A percentile compares a stretch with the other conserved stretches of the same genome.
phyloP scores from a whole-genome alignment of 2,113 vertebrate genomes.

The Corydoras maculifer region DNA sequence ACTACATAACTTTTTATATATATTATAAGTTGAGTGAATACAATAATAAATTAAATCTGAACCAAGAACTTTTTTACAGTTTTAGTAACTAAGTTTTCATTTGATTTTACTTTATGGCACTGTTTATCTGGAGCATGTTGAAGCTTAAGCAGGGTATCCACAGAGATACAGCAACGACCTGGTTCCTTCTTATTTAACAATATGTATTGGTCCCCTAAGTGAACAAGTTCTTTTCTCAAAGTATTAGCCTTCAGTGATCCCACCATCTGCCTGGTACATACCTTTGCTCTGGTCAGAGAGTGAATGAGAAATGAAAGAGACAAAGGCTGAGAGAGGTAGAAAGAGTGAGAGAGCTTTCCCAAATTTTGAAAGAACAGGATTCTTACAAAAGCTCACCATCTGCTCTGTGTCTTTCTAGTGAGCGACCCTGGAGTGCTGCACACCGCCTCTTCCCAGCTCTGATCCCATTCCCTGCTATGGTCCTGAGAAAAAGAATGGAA shows the following conservation, averaged over 20 bases:
- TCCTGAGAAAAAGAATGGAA: slow-evolving; percentile 46
- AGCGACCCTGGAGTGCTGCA: slow-evolving; percentile 78
- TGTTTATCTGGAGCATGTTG: slow-evolving; percentile 14
- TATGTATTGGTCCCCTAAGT: slow-evolving; percentile 65
- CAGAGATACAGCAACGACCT: slow-evolving; percentile 28
- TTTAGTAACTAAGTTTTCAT: too few relatives aligned
- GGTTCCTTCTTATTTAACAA: slow-evolving; percentile 20
- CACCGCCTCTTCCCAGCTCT: slow-evolving; percentile 75
- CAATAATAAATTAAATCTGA: too few relatives aligned
- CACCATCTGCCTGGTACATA: slow-evolving; percentile 88
- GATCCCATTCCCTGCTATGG: slow-evolving; percentile 84
- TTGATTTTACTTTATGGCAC: neutral
- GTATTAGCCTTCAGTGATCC: slow-evolving; percentile 99
- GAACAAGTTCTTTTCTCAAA: slow-evolving; percentile 87
- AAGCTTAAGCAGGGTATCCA: slow-evolving; percentile 23
- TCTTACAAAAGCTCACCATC: slow-evolving; percentile 86
- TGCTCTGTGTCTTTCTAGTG: slow-evolving; percentile 91
- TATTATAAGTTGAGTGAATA: too few relatives aligned
- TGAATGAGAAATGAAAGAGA: slow-evolving; percentile 4
- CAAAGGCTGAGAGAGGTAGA: slow-evolving; percentile 6
- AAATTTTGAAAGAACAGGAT: slow-evolving; percentile 83
- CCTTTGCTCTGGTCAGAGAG: slow-evolving; percentile 78
- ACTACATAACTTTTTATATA: too few relatives aligned
- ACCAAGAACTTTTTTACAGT: too few relatives aligned
- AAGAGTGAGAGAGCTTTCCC: slow-evolving; percentile 60